A percentile compares a stretch with the other conserved stretches of the same genome.
phyloP scores from a whole-genome alignment of 2,797 vertebrate genomes.

The Centroberyx gerrardi region DNA sequence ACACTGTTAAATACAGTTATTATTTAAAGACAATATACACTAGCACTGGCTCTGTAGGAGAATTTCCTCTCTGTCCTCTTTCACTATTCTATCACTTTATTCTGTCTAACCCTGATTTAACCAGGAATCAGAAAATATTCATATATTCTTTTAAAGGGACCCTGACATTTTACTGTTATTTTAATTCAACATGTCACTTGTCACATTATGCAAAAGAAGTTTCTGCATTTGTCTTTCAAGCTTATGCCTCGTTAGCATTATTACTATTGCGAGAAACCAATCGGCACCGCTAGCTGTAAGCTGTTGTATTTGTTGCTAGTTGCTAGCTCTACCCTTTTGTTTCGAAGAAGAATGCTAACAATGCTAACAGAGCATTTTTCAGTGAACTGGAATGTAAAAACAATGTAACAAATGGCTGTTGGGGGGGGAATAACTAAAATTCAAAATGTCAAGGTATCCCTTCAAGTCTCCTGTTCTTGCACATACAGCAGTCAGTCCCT shows the following conservation, averaged over 20 bases:
- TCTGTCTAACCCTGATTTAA: neutral
- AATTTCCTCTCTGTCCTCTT: neutral
- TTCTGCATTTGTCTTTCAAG: too few relatives aligned
- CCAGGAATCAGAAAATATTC: too few relatives aligned
- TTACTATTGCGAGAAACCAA: too few relatives aligned
- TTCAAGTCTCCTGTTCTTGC: conserved; percentile 3
- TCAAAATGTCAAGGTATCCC: conserved; percentile 3
- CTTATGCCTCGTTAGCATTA: too few relatives aligned
- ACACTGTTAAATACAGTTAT: neutral
- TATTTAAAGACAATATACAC: neutral
- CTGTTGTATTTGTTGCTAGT: too few relatives aligned
- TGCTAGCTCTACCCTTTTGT: too few relatives aligned
- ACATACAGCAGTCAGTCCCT: neutral
- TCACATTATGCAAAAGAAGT: neutral
- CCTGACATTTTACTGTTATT: neutral
- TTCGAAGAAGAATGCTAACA: neutral
- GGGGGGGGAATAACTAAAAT: too few relatives aligned
- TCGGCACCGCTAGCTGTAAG: too few relatives aligned
- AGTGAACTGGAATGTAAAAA: conserved; percentile 20
- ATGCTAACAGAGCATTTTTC: too few relatives aligned
- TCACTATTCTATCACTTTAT: neutral
- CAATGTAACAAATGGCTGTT: neutral
- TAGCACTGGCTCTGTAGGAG: neutral
- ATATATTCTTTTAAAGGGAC: neutral
- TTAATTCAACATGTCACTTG: too few relatives aligned